phyloP scores from a whole-genome alignment of 2,888 invertebrate species.

The Pseudolycoriella hygida region DNA sequence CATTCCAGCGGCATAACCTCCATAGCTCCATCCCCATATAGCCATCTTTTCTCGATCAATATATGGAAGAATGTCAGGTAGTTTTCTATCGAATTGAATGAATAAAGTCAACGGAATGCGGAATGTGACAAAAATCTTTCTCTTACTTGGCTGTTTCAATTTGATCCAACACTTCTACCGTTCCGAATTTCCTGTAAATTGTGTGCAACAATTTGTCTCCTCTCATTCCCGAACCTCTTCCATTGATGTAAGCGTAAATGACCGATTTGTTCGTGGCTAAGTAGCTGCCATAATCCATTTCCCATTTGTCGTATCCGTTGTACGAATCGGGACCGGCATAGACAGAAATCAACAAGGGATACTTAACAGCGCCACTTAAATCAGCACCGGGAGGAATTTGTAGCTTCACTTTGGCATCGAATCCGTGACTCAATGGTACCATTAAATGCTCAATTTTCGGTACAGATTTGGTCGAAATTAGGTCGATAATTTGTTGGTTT shows the following conservation, averaged over 20 bases:
- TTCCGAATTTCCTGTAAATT: constrained; percentile 68
- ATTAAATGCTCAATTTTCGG: constrained; percentile 42
- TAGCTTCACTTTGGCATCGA: constrained; percentile 53
- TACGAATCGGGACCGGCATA: constrained; percentile 87
- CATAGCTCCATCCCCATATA: constrained; percentile 99
- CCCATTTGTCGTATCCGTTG: constrained; percentile 66
- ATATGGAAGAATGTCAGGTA: constrained; percentile 29
- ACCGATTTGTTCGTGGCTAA: constrained; percentile 67
- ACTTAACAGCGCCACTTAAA: constrained; percentile 40
- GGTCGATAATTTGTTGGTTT: constrained; percentile 36
- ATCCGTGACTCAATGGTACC: constrained; percentile 44
- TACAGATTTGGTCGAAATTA: constrained; percentile 31
- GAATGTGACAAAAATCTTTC: too few relatives aligned
- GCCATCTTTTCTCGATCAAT: constrained; percentile 68
- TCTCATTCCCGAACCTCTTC: constrained; percentile 70
- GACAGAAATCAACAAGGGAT: constrained; percentile 72
- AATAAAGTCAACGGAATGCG: too few relatives aligned
- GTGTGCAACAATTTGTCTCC: constrained; percentile 71
- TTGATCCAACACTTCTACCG: constrained; percentile 83
- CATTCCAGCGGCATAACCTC: constrained; percentile 83
- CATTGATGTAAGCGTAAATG: constrained; percentile 80
- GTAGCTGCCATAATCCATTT: constrained; percentile 75
- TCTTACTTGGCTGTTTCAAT: constrained; percentile 68
- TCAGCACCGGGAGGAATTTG: constrained; percentile 56
- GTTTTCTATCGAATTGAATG: neutral